Evolutionary conservation across 2,113 vertebrate species (phyloP).

Genomic region (Colistium nudipinnis): DNA sequence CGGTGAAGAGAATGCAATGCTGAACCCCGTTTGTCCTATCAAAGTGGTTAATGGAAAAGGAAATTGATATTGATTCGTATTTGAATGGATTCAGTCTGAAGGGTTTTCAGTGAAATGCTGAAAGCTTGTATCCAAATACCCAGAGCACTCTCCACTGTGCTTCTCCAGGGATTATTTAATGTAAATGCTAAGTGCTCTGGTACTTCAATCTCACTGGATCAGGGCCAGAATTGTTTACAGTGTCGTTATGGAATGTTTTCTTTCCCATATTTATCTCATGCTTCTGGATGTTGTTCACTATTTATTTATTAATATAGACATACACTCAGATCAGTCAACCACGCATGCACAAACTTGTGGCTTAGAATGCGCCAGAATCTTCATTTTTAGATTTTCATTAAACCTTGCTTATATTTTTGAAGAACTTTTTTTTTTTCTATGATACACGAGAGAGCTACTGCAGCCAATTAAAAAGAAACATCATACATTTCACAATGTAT

Average conservation of each 20-base stretch:
- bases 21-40: background rate
- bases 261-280: conserved; percentile 29
- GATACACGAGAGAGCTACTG: no score
- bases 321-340: background rate
- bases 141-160: conserved; percentile 18
- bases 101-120: conserved; percentile 12
- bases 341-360: background rate
- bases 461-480: no score
- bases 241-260: conserved; percentile 5
- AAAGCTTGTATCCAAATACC: conserved; percentile 27
- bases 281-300: background rate
- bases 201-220: conserved; percentile 4
- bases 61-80: conserved; percentile 30
- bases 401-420: background rate
- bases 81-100: conserved; percentile 24
- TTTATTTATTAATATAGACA: background rate
- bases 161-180: conserved; percentile 38
- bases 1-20: no score
- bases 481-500: no score
- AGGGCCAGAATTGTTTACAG: background rate
- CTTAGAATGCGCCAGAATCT: background rate
- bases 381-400: background rate
- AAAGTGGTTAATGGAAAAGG: conserved; percentile 30
- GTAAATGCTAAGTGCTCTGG: conserved; percentile 40
- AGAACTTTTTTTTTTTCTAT: no score